Conservation (phyloP, 2,113 vertebrate genomes). For the Genyomyrus donnyi region DNA sequence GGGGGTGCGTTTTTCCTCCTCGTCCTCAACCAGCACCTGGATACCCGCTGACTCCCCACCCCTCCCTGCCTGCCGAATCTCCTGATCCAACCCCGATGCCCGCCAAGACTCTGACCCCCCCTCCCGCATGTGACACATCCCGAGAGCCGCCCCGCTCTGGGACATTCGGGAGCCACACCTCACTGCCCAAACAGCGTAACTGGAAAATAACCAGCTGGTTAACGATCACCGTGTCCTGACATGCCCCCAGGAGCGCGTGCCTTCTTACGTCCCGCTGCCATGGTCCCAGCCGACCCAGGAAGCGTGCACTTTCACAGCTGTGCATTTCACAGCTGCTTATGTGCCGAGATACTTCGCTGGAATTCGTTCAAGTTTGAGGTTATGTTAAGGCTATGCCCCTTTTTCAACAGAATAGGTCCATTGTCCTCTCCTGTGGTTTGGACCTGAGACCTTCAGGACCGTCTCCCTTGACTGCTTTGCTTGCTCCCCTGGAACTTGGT, state of each 20-base stretch:
- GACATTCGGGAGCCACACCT: background rate
- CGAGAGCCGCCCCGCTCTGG: background rate
- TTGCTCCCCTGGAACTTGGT: background rate
- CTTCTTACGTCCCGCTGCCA: background rate
- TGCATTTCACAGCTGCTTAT: background rate
- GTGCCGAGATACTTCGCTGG: background rate
- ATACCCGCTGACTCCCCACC: slow-evolving; percentile 19
- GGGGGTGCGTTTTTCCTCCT: slow-evolving; percentile 1
- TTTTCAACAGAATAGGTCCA: background rate
- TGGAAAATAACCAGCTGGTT: background rate
- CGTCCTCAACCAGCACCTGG: slow-evolving; percentile 9
- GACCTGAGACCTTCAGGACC: background rate
- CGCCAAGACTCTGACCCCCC: background rate
- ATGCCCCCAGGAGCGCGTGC: background rate
- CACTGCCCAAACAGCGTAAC: background rate
- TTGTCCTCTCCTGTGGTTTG: background rate
- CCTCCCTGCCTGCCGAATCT: background rate
- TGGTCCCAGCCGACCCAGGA: background rate
- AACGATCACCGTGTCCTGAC: background rate
- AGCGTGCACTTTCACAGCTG: background rate
- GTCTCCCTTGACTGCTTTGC: background rate
- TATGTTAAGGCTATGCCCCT: background rate
- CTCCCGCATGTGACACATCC: background rate
- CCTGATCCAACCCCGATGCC: slow-evolving; percentile 9
- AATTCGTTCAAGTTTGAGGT: background rate